Percentiles rank a stretch among this genome's conserved stretches.
Conservation (phyloP, 2,888 invertebrate species). For the Drosophila planitibia region DNA sequence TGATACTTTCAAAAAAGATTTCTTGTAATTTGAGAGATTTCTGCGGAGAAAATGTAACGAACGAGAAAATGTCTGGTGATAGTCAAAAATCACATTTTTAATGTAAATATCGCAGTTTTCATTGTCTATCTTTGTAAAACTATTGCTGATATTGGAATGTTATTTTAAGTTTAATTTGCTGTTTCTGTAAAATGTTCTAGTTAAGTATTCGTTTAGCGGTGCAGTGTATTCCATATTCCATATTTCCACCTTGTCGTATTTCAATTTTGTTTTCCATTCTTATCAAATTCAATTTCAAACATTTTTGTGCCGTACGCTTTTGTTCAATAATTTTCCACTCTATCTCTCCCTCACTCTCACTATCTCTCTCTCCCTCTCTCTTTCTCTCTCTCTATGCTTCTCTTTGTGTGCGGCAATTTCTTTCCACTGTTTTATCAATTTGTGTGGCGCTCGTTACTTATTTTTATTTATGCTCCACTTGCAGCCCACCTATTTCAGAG, state of each 20-base stretch:
- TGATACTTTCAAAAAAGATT: constrained; percentile 19
- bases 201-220: not conserved
- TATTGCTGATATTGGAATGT: not conserved
- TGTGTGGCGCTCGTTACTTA: constrained; percentile 76
- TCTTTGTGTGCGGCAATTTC: constrained; percentile 65
- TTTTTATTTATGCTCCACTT: constrained; percentile 70
- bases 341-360: constrained; percentile 22
- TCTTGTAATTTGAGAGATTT: not conserved
- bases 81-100: not conserved
- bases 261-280: constrained; percentile 51
- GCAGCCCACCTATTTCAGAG: constrained; percentile 25
- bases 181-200: not conserved
- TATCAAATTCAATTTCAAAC: constrained; percentile 69
- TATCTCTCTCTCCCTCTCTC: constrained; percentile 5
- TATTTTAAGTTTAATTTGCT: not conserved
- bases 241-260: constrained; percentile 25
- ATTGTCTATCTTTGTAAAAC: too few species aligned
- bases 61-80: not conserved
- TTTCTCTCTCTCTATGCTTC: constrained; percentile 38
- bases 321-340: constrained; percentile 74
- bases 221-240: constrained; percentile 29
- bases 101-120: not conserved
- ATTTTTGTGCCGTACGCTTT: constrained; percentile 71
- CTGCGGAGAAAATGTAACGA: not conserved
- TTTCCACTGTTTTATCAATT: constrained; percentile 78